Conservation (phyloP, 2,113 vertebrate species). For the Etheostoma spectabile region DNA sequence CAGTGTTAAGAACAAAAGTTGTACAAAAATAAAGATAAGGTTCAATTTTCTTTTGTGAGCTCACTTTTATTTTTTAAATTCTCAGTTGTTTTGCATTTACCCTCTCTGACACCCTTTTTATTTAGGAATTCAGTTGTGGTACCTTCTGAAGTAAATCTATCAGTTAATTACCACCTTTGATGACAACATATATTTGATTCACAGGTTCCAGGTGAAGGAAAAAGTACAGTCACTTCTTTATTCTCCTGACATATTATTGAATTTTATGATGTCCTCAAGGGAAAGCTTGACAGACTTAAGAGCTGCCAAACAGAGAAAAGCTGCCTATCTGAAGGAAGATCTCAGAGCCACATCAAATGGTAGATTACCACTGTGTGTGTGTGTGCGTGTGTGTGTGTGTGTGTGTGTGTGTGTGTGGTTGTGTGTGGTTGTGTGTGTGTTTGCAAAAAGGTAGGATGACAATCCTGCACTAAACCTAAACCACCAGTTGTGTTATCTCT, state of each 20-base stretch:
- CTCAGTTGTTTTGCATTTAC: neutral
- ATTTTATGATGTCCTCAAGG: conserved; percentile 64
- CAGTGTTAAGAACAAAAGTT: neutral
- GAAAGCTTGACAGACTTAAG: conserved; percentile 35
- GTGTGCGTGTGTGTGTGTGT: conserved; percentile 16
- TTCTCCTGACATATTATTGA: conserved; percentile 28
- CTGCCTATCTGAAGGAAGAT: conserved; percentile 47
- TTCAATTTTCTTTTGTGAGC: neutral
- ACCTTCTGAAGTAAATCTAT: conserved; percentile 44
- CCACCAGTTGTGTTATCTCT: conserved; percentile 57
- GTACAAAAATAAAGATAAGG: neutral
- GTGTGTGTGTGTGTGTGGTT: conserved; percentile 5
- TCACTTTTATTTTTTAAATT: neutral
- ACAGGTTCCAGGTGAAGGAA: conserved; percentile 3
- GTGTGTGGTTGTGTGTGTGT: conserved; percentile 21
- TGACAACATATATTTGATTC: conserved; percentile 7
- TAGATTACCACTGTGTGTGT: conserved; percentile 27
- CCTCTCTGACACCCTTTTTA: neutral
- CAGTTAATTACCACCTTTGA: conserved; percentile 43
- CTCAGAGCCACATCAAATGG: conserved; percentile 35
- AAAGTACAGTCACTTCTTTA: conserved; percentile 34
- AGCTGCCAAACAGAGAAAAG: conserved; percentile 48
- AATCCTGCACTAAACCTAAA: conserved; percentile 32
- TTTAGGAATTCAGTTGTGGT: neutral
- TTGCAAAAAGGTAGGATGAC: conserved; percentile 15